Evolutionary conservation across 2,113 vertebrate genomes (phyloP), one percentile per base, ranked within the genome.

Genomic region (Electrona antarctica): DNA sequence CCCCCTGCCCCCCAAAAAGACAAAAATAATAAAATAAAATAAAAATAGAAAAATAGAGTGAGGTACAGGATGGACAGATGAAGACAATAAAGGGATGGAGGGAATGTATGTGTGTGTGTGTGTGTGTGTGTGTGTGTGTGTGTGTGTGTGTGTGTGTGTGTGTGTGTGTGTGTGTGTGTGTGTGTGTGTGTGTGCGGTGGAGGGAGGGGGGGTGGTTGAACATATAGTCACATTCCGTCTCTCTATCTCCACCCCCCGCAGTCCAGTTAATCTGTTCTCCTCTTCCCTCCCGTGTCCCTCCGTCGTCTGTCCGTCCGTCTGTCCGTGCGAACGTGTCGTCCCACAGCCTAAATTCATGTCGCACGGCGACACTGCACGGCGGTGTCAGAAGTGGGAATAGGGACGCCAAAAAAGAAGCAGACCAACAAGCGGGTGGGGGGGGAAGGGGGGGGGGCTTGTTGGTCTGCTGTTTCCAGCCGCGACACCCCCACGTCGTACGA

Each of bases 61-160:
- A 41, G 33, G 66, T 70, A 51, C 48, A 63, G 67, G 57, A 33
- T 57, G 69, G 68, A 56, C 50, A 67, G 80, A 78, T 71, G 74
- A 71, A 75, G 69, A 74, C 21, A 69, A 69, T 13, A 54, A 71
- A 76, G 63, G 75, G 68, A 76, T 61, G 67, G 58, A 82, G 67
- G 55, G 12, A 52, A 69, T 62, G 71, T 50, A 14, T 45, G 57
- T 28, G 28, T 21, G 21, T 2, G 21, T 21, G 21, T 21, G 21
- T 21, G 21, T 21, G 21, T 21, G 21, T 21, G 21, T 21, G 21
- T 21, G 21, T 21, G 21, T 21, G 21, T 21, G 21, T 21, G 21
- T 21, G 21, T 21, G 21, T 21, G 21, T 21, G 21, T 21, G 21
- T 21, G 21, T 28, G 28, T 21, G 21, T 2, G 21, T 21, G 21